A percentile compares a stretch with the other conserved stretches of the same genome.
Conservation (phyloP, 2,113 vertebrate genomes). For the Thunnus thynnus region DNA sequence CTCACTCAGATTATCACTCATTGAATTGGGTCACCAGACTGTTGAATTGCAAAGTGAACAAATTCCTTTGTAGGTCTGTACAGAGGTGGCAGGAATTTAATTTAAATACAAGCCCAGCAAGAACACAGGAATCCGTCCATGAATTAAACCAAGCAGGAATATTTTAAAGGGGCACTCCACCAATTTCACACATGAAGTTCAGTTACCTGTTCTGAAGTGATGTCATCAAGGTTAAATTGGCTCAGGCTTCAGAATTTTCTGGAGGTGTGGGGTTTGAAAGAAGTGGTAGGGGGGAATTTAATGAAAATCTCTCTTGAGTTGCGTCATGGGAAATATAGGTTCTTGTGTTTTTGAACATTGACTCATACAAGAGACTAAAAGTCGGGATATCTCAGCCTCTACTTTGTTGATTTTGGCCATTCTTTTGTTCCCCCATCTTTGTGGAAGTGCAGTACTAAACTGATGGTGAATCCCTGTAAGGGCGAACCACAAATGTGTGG, state of each 20-base stretch:
- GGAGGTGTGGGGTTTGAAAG: too few species aligned
- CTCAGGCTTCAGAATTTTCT: background rate
- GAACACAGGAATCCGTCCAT: background rate
- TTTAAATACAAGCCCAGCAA: conserved; percentile 29
- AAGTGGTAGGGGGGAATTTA: too few species aligned
- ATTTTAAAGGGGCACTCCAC: background rate
- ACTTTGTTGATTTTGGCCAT: too few species aligned
- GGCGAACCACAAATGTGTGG: background rate
- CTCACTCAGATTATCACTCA: background rate
- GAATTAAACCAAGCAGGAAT: background rate
- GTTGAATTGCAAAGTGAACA: conserved; percentile 11
- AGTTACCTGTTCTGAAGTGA: background rate
- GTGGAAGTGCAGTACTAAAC: background rate
- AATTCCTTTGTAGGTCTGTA: conserved; percentile 8
- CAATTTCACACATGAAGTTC: rapidly evolving
- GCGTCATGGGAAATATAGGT: too few species aligned
- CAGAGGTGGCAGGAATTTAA: conserved; percentile 2
- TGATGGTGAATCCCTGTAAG: background rate
- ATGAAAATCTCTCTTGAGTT: too few species aligned
- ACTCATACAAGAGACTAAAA: too few species aligned
- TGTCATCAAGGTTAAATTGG: background rate
- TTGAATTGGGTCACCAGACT: conserved; percentile 8
- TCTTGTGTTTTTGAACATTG: too few species aligned
- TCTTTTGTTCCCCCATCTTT: background rate
- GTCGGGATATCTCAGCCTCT: too few species aligned